phyloP scores from a whole-genome alignment of 2,888 invertebrate species.

The Diloba caeruleocephala region DNA sequence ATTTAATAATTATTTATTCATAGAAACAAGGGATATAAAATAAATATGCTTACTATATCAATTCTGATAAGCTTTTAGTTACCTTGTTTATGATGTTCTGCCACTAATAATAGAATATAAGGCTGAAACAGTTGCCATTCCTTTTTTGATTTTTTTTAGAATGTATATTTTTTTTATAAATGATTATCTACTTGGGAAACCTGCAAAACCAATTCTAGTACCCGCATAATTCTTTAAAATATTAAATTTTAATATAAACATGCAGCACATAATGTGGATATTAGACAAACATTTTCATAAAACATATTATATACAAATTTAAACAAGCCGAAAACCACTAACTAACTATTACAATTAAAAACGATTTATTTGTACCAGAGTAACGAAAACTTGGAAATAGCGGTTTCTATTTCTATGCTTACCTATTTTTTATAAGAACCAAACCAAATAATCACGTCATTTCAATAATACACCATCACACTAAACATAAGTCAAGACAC shows the following conservation, averaged over 20 bases:
- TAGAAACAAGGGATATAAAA: too few relatives aligned
- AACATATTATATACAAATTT: background rate
- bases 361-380: constrained; percentile 14
- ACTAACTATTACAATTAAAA: background rate
- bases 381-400: constrained; percentile 9
- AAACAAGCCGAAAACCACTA: background rate
- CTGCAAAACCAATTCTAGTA: background rate
- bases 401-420: constrained; percentile 25
- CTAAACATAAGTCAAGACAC: constrained; percentile 58
- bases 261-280: background rate
- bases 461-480: constrained; percentile 66
- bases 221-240: background rate
- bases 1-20: too few relatives aligned
- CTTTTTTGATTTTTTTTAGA: too few relatives aligned
- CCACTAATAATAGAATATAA: too few relatives aligned
- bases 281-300: background rate
- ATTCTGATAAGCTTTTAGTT: too few relatives aligned
- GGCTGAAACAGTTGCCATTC: too few relatives aligned
- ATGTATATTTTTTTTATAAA: too few relatives aligned
- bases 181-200: too few relatives aligned
- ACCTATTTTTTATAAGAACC: constrained; percentile 42
- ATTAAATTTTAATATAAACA: background rate
- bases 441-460: constrained; percentile 56
- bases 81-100: too few relatives aligned
- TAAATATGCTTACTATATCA: too few relatives aligned